These are phyloP conservation scores for Papilio polytes DNA, from an alignment of 1,140 invertebrate species.

Conservation along the genomic window DNA sequence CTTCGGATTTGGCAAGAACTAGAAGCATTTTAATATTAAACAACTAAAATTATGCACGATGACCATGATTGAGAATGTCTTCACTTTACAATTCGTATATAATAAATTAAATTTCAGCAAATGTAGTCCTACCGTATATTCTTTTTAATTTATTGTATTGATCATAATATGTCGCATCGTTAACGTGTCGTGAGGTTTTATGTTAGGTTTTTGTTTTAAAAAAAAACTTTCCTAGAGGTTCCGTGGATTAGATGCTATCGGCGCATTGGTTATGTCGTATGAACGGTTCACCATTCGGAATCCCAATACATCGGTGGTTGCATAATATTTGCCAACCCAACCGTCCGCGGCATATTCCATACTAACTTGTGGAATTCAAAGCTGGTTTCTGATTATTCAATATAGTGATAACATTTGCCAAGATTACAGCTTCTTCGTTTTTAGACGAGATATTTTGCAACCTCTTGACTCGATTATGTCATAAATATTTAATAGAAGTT, in stretches of 20 bases:
- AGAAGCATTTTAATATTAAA: constrained; percentile 26
- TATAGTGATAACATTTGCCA: constrained; percentile 37
- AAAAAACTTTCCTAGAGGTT: constrained; percentile 62
- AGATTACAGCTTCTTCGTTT: constrained; percentile 35
- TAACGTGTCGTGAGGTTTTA: constrained; percentile 43
- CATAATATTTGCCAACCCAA: constrained; percentile 48
- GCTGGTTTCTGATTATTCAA: constrained; percentile 41
- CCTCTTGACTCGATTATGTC: constrained; percentile 21
- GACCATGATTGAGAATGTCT: constrained; percentile 14
- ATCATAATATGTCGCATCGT: constrained; percentile 42
- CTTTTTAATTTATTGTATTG: no score
- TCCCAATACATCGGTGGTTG: constrained; percentile 59
- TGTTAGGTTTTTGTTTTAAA: constrained; percentile 38
- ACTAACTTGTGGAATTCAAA: constrained; percentile 39
- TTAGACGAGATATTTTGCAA: constrained; percentile 22
- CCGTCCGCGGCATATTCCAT: constrained; percentile 38
- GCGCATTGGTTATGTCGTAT: constrained; percentile 52
- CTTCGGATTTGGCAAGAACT: constrained; percentile 30
- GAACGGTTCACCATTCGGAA: constrained; percentile 57
- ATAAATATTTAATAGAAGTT: constrained; percentile 18
- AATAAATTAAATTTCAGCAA: neutral
- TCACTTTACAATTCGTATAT: neutral
- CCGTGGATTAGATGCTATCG: constrained; percentile 71
- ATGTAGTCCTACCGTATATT: neutral
- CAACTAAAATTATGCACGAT: constrained; percentile 22